A percentile compares a stretch with the other conserved stretches of the same genome.
Conservation (phyloP, 2,888 invertebrate genomes). For the Apoda limacodes region DNA sequence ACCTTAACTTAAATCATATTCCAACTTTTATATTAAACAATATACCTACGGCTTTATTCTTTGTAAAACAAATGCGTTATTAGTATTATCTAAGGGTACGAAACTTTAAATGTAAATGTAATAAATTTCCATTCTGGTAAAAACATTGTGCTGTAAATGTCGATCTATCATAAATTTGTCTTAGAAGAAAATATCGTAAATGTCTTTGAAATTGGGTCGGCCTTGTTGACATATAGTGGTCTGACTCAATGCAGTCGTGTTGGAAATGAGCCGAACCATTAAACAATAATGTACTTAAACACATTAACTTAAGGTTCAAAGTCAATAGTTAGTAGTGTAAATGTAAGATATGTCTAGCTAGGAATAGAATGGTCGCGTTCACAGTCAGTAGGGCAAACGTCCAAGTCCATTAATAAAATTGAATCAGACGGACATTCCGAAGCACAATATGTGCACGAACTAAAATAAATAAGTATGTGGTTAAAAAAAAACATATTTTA, state of each 20-base stretch:
- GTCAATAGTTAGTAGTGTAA: slow-evolving; percentile 25
- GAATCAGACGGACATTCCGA: slow-evolving; percentile 66
- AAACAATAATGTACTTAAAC: slow-evolving; percentile 32
- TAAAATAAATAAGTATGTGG: slow-evolving; percentile 50
- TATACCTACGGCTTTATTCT: too few relatives aligned
- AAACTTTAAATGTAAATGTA: too few relatives aligned
- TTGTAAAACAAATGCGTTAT: too few relatives aligned
- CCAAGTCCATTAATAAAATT: slow-evolving; percentile 70
- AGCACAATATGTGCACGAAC: slow-evolving; percentile 60
- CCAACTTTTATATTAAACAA: too few relatives aligned
- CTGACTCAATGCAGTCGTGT: slow-evolving; percentile 52
- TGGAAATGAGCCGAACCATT: slow-evolving; percentile 22
- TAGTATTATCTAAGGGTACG: too few relatives aligned
- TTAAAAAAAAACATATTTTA: too few relatives aligned
- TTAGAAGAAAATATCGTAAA: slow-evolving; percentile 52
- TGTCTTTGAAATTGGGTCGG: slow-evolving; percentile 37
- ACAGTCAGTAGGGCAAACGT: slow-evolving; percentile 65
- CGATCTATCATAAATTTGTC: slow-evolving; percentile 48
- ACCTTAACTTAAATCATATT: too few relatives aligned
- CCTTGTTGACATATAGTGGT: slow-evolving; percentile 52
- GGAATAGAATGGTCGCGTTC: slow-evolving; percentile 54
- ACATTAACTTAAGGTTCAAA: slow-evolving; percentile 31
- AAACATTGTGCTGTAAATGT: slow-evolving; percentile 33
- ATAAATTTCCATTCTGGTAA: too few relatives aligned
- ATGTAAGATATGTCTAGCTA: slow-evolving; percentile 43